A percentile compares a stretch with the other conserved stretches of the same genome.
Evolutionary conservation across 2,888 invertebrate genomes (phyloP).

Genomic region (Cynaeus angustus): DNA sequence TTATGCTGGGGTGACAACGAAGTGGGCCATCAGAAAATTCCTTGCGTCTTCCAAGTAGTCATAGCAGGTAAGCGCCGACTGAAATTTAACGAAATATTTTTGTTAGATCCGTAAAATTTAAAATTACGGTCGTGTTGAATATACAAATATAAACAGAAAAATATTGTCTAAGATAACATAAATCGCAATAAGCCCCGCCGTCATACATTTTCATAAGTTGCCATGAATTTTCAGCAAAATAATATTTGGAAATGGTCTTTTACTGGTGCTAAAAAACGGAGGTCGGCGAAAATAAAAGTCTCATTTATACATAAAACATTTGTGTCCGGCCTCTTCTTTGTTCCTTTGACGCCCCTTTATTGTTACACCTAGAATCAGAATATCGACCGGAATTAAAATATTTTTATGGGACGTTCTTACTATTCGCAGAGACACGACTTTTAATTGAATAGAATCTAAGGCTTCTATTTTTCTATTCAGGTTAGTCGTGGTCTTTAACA

Average conservation of each 20-base stretch:
- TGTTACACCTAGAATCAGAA: constrained; percentile 24
- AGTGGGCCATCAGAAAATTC: constrained; percentile 87
- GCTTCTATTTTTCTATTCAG: no score
- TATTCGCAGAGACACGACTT: no score
- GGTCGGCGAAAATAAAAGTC: constrained; percentile 24
- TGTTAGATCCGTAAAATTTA: constrained; percentile 26
- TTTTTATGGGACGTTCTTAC: no score
- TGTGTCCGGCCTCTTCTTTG: constrained; percentile 33
- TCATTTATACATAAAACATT: constrained; percentile 42
- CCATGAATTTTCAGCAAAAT: constrained; percentile 37
- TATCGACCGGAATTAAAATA: constrained; percentile 10
- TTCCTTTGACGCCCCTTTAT: constrained; percentile 13
- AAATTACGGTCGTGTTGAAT: constrained; percentile 9
- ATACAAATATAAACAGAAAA: constrained; percentile 49
- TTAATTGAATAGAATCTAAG: no score
- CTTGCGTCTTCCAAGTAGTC: constrained; percentile 90
- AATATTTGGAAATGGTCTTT: constrained; percentile 38
- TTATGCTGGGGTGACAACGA: constrained; percentile 90
- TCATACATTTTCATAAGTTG: constrained; percentile 57
- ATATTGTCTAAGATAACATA: constrained; percentile 55
- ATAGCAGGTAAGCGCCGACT: constrained; percentile 80
- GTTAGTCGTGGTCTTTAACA: no score
- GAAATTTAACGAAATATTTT: constrained; percentile 30
- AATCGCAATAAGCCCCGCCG: constrained; percentile 54
- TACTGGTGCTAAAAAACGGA: constrained; percentile 20